Evolutionary conservation across 1,140 invertebrate genomes (phyloP), one percentile per base, ranked within the genome.

Genomic region (Meteorus sp.): DNA sequence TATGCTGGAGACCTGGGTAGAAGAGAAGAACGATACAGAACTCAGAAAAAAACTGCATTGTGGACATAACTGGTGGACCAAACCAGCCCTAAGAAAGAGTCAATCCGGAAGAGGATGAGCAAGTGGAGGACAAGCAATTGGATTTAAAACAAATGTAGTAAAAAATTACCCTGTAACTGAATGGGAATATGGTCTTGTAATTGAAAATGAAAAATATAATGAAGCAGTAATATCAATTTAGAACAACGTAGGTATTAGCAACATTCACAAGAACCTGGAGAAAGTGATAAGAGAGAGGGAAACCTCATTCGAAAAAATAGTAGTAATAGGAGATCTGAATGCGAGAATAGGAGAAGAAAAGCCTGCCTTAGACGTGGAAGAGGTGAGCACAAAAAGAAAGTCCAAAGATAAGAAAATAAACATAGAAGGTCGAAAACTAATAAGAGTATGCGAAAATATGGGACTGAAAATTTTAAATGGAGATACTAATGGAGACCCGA

Each of bases 1-100:
- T 22, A 15, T 65, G 19, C 39, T 44, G 20, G 66, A 65, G 45
- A 68, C 65, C 9, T 67, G 60, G 65, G n/a, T 64, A 11, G 58
- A 61, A n/a, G 37, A 63, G 20, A 61, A 62, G 20, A n/a, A 56
- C 11, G 58, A 47, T 44, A 19, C 33, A 1, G 60, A 48, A 55
- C 17, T 59, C 9, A 48, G 23, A 17, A 39, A 50, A 13, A 58
- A 29, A 17, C 39, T 66, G 23, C 20, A 13, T 31, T 15, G 29
- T 39, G 27, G 55, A 25, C 60, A 44, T 44, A 45, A 25, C 3
- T 65, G 61, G 65, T 22, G 4, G 25, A 43, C 23, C 35, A 51
- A 54, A 31, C 31, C 50, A 2, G 61, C 65, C 22, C 53, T 9
- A 13, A 60, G 44, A 59, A 52, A 56, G 20, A 56, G 61, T 20